Evolutionary conservation across 2,888 invertebrate species (phyloP).

Genomic region (Plagodis pulveraria): DNA sequence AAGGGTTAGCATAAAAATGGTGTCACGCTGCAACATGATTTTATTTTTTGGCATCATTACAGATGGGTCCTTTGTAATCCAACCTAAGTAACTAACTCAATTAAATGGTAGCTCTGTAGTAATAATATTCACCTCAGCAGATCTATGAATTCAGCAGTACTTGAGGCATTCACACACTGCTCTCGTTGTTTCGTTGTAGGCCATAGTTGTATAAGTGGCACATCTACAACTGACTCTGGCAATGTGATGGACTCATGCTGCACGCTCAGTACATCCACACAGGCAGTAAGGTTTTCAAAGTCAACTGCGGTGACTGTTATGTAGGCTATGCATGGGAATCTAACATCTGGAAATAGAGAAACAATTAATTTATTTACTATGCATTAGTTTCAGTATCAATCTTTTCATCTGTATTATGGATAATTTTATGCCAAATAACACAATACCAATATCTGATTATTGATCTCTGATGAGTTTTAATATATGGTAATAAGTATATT

Average conservation of each 20-base stretch:
- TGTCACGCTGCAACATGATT: too few relatives aligned
- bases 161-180: slow-evolving; percentile 82
- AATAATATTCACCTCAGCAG: slow-evolving; percentile 69
- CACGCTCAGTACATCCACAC: slow-evolving; percentile 86
- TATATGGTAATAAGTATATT: too few relatives aligned
- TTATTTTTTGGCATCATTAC: too few relatives aligned
- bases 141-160: slow-evolving; percentile 87
- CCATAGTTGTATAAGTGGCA: slow-evolving; percentile 86
- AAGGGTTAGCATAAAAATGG: too few relatives aligned
- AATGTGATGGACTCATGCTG: slow-evolving; percentile 86
- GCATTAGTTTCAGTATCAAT: too few relatives aligned
- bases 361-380: background rate
- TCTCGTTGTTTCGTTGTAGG: slow-evolving; percentile 86
- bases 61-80: too few relatives aligned
- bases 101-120: too few relatives aligned
- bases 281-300: slow-evolving; percentile 81
- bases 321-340: slow-evolving; percentile 87
- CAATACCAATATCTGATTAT: too few relatives aligned
- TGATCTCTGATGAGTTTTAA: too few relatives aligned
- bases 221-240: slow-evolving; percentile 85
- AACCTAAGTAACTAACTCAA: too few relatives aligned
- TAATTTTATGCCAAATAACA: too few relatives aligned
- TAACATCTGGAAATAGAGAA: slow-evolving; percentile 71
- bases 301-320: slow-evolving; percentile 85
- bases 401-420: too few relatives aligned